A percentile compares a stretch with the other conserved stretches of the same genome.
phyloP scores from a whole-genome alignment of 2,888 invertebrate genomes.

The Coelinius sp. region DNA sequence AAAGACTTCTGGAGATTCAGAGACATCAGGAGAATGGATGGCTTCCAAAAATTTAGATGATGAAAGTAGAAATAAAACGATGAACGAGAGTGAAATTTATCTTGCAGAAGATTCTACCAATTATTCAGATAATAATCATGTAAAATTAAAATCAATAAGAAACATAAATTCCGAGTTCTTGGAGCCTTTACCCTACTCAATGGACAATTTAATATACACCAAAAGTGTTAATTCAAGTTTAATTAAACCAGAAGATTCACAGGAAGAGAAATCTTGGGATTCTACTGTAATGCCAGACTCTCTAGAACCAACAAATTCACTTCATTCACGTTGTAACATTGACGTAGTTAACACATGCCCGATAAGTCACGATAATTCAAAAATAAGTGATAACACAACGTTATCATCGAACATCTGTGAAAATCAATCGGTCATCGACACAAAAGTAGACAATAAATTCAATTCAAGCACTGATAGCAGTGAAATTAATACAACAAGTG shows the following conservation, averaged over 20 bases:
- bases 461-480: slow-evolving; percentile 54
- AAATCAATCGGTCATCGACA: slow-evolving; percentile 31
- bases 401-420: background rate
- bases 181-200: slow-evolving; percentile 29
- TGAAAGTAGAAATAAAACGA: slow-evolving; percentile 27
- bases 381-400: slow-evolving; percentile 17
- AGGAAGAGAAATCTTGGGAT: slow-evolving; percentile 45
- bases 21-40: slow-evolving; percentile 10
- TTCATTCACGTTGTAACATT: background rate
- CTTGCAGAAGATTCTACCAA: slow-evolving; percentile 65
- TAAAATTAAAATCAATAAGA: slow-evolving; percentile 64
- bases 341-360: slow-evolving; percentile 5
- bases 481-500: slow-evolving; percentile 60
- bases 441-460: slow-evolving; percentile 19
- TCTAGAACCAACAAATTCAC: slow-evolving; percentile 51
- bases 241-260: slow-evolving; percentile 4
- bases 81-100: slow-evolving; percentile 61
- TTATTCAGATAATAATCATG: slow-evolving; percentile 56
- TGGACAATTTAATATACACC: too few relatives aligned
- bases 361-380: slow-evolving; percentile 1
- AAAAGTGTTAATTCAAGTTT: background rate
- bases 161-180: slow-evolving; percentile 62
- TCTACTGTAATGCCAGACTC: slow-evolving; percentile 64
- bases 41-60: slow-evolving; percentile 33
- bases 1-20: slow-evolving; percentile 35